Evolutionary conservation across 2,888 invertebrate species (phyloP), one percentile per base, ranked within the genome.

Genomic region (Cosmopolites sordidus): DNA sequence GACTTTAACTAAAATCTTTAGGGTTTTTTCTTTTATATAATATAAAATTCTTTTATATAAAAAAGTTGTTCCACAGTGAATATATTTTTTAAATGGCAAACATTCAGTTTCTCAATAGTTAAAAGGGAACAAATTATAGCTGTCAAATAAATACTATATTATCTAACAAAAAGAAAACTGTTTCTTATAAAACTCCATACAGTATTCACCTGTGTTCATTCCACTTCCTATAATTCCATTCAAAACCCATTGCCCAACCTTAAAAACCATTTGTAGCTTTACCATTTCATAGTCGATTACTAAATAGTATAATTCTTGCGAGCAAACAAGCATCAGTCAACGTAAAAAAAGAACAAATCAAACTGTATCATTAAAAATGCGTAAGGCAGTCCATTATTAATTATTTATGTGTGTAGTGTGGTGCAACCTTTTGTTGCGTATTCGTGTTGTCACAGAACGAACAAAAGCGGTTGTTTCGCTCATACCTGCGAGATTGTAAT

Each of bases 351-450:
- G 3, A 37, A 37, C n/a, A 40, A 40, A 40, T 16, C 15, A 40
- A 40, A 40, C 15, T 16, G 40, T 40, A 40, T 14, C 9, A 16
- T 40, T 40, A 16, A 16, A 40, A 40, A 40, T 40, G 40, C 40
- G 40, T 40, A 40, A 40, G 14, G 40, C 40, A 40, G 17, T 40
- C 40, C 14, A 40, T 40, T 40, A 40, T 40, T 40, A 16, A 40
- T 40, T 40, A 40, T 40, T 40, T 40, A 40, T 40, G 40, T 40
- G 40, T 40, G 40, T 16, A 11, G 5, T n/a, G 14, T 40, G 40
- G 40, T 40, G 40, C 40, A 40, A 40, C 17, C 9, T 40, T 16
- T 40, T 16, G 17, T 16, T 40, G 16, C 40, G 40, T 16, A 40
- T 16, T 16, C 16, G 4, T 11, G 17, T 40, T 40, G 15, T 9